Percentiles rank a stretch among this genome's conserved stretches.
Conservation (phyloP, 1,140 invertebrate genomes). For the Bursaphelenchus mucronatus region DNA sequence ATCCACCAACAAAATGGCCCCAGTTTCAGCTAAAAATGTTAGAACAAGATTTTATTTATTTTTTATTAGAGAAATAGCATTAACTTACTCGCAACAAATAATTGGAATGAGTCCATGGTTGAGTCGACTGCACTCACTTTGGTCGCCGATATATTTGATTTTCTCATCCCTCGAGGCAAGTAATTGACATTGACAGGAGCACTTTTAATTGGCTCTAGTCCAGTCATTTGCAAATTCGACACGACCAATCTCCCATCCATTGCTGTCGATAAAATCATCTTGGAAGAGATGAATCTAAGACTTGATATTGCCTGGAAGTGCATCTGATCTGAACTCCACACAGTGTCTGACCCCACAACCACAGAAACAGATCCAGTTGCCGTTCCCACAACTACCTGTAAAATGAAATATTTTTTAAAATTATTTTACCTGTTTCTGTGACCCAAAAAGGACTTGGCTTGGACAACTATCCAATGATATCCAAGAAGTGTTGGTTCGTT, state of each 20-base stretch:
- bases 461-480: constrained; percentile 31
- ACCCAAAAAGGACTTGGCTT: constrained; percentile 30
- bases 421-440: constrained; percentile 32
- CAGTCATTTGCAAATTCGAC: constrained; percentile 10
- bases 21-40: constrained; percentile 20
- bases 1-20: constrained; percentile 21
- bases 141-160: constrained; percentile 9
- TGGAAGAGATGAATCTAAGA: constrained; percentile 16
- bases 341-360: constrained; percentile 15
- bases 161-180: constrained; percentile 24
- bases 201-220: constrained; percentile 24
- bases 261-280: constrained; percentile 21
- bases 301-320: constrained; percentile 22
- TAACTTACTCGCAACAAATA: constrained; percentile 29
- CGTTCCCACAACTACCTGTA: constrained; percentile 28
- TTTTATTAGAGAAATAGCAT: not conserved
- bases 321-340: constrained; percentile 23
- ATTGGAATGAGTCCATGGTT: not conserved
- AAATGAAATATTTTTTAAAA: not conserved
- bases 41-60: not conserved
- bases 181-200: constrained; percentile 23
- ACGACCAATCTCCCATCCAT: constrained; percentile 26
- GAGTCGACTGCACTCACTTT: constrained; percentile 24
- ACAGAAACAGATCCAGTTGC: constrained; percentile 21
- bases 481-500: constrained; percentile 9